Conservation (phyloP, 2,113 vertebrate genomes). For the Calyptomena viridis region DNA sequence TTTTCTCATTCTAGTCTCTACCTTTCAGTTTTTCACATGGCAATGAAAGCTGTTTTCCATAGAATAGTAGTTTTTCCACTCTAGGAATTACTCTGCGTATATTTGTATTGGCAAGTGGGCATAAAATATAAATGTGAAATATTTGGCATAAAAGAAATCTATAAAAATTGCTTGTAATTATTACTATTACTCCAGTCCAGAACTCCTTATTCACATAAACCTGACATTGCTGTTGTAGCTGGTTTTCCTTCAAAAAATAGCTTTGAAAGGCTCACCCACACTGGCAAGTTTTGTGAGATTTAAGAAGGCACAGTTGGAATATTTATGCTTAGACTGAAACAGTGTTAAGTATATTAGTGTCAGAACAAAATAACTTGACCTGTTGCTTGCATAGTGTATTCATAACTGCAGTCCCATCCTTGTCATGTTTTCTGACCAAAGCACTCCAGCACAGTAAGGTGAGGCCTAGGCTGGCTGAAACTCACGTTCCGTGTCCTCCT, state of each 20-base stretch:
- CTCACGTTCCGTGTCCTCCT: neutral
- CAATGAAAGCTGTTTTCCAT: conserved; percentile 14
- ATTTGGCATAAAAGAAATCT: conserved; percentile 6
- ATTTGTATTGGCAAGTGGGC: conserved; percentile 3
- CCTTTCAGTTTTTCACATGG: neutral
- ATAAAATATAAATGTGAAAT: conserved; percentile 11
- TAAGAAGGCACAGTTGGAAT: neutral
- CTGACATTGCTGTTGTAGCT: neutral
- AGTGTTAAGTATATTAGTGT: neutral
- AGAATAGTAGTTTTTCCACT: conserved; percentile 12
- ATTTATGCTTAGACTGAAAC: neutral
- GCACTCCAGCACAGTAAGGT: neutral
- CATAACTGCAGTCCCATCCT: neutral
- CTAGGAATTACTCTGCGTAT: conserved; percentile 4
- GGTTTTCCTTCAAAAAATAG: neutral
- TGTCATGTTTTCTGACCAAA: neutral
- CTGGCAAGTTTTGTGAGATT: neutral
- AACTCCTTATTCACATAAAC: neutral
- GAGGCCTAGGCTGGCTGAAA: neutral
- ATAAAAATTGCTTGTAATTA: conserved; percentile 2
- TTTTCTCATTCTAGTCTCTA: conserved; percentile 3
- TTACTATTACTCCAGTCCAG: neutral
- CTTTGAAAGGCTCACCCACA: neutral
- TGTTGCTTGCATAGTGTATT: neutral
- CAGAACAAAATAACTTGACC: neutral